Conservation (phyloP, 2,113 vertebrate species). For the Orthochromis malagaraziensis region DNA sequence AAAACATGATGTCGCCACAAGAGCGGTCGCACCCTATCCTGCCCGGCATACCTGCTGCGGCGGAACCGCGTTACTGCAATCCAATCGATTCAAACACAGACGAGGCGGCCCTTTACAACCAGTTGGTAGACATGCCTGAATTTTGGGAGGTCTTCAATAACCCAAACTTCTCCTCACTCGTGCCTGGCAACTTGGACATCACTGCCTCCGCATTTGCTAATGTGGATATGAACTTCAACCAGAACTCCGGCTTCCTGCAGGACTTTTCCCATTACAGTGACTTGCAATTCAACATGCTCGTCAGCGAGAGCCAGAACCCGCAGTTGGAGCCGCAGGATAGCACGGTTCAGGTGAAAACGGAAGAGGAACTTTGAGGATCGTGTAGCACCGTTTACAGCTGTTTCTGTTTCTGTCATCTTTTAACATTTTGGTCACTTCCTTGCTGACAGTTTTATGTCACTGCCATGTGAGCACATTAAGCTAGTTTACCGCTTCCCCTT, state of each 20-base stretch:
- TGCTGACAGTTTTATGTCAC: background rate
- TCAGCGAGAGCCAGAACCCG: conserved; percentile 46
- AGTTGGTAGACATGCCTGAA: conserved; percentile 34
- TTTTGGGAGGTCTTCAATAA: background rate
- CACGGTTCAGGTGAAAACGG: conserved; percentile 61
- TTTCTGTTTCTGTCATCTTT: background rate
- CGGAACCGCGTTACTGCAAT: conserved; percentile 7
- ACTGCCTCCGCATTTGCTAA: background rate
- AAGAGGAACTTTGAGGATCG: conserved; percentile 51
- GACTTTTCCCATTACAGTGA: conserved; percentile 62
- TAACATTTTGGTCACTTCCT: background rate
- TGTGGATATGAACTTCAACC: conserved; percentile 35
- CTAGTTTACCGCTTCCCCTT: background rate
- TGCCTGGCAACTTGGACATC: background rate
- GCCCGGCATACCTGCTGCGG: background rate
- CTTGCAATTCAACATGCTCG: conserved; percentile 59
- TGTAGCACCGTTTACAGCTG: background rate
- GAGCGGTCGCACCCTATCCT: background rate
- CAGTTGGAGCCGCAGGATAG: conserved; percentile 24
- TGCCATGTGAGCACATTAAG: background rate
- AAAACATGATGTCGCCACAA: background rate
- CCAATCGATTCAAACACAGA: conserved; percentile 18
- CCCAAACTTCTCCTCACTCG: background rate
- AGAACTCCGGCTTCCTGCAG: background rate
- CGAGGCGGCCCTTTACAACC: background rate